Conservation (phyloP, 2,113 vertebrate genomes). For the Odocoileus virginianus region DNA sequence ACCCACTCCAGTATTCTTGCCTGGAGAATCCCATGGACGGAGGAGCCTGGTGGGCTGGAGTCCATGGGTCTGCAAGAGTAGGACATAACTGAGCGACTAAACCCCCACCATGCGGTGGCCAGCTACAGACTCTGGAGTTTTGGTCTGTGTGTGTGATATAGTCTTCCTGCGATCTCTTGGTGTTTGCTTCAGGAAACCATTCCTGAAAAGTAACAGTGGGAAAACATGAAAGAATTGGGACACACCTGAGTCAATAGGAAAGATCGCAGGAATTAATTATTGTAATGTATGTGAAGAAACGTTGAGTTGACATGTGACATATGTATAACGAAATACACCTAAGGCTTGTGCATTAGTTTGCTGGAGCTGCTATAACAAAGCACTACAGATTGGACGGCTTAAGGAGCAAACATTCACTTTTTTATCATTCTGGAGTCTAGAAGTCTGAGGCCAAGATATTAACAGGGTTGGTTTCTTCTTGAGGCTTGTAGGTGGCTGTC, state of each 20-base stretch:
- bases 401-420: neutral
- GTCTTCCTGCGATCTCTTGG: neutral
- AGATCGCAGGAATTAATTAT: neutral
- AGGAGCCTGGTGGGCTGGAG: neutral
- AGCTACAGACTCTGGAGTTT: neutral
- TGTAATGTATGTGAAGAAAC: neutral
- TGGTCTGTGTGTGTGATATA: neutral
- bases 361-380: neutral
- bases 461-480: neutral
- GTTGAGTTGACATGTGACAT: neutral
- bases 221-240: neutral
- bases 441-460: neutral
- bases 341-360: neutral
- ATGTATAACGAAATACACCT: neutral
- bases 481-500: neutral
- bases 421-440: neutral
- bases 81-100: accelerated
- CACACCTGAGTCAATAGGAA: neutral
- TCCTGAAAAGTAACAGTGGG: neutral
- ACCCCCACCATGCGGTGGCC: neutral
- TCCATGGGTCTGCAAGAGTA: accelerated
- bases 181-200: neutral
- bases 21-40: neutral
- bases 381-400: neutral
- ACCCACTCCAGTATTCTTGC: neutral